Evolutionary conservation across 2,888 invertebrate species (phyloP).

Genomic region (Kryphioiulus occultus): DNA sequence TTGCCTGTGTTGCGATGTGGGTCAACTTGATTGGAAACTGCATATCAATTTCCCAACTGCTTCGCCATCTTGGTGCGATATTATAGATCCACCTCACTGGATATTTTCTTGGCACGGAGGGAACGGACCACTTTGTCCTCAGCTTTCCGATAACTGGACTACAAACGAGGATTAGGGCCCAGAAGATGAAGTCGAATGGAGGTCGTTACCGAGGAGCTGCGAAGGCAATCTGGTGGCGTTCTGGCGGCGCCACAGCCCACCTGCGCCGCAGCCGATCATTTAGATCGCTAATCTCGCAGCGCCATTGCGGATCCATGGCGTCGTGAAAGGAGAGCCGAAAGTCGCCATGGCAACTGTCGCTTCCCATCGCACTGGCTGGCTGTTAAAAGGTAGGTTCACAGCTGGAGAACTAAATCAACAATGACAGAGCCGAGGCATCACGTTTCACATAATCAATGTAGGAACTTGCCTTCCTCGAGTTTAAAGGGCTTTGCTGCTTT

Average conservation of each 20-base stretch:
- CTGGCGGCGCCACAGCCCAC: background rate
- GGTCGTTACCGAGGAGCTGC: background rate
- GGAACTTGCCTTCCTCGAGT: background rate
- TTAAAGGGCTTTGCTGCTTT: background rate
- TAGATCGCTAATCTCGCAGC: background rate
- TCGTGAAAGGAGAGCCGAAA: background rate
- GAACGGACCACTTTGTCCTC: background rate
- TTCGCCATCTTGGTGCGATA: too few species aligned
- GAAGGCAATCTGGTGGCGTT: background rate
- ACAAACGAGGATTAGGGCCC: background rate
- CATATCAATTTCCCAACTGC: too few species aligned
- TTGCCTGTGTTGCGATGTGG: too few species aligned
- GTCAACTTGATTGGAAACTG: too few species aligned
- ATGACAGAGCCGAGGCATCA: background rate
- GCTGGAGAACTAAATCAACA: constrained; percentile 37
- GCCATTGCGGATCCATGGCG: background rate
- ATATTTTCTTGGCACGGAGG: too few species aligned
- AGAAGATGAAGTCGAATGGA: background rate
- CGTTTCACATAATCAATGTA: constrained; percentile 12
- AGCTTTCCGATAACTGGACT: background rate
- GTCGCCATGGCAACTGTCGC: constrained; percentile 22
- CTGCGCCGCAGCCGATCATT: background rate
- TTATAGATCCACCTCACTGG: too few species aligned
- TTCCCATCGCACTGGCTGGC: background rate
- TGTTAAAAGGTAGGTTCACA: constrained; percentile 24